Percentiles rank a stretch among this genome's conserved stretches.
phyloP scores from a whole-genome alignment of 2,888 invertebrate genomes.

The Andrena chrysosceles region DNA sequence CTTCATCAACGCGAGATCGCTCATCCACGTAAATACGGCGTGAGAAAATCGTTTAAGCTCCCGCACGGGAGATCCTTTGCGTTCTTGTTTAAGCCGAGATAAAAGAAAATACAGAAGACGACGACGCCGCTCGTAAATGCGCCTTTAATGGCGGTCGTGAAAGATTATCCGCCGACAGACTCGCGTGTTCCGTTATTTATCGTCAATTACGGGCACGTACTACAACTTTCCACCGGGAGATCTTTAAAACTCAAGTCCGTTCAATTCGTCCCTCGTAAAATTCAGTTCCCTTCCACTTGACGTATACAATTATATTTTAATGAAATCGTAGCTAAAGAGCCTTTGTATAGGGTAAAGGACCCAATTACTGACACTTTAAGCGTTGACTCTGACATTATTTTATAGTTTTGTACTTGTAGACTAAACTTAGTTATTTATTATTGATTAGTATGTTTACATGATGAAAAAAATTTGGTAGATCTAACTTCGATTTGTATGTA shows the following conservation, averaged over 20 bases:
- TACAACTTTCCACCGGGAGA: not conserved
- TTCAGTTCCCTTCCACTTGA: not conserved
- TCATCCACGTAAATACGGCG: slow-evolving; percentile 71
- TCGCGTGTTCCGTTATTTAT: slow-evolving; percentile 57
- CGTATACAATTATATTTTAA: not conserved
- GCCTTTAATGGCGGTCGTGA: slow-evolving; percentile 63
- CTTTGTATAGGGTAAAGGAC: no score
- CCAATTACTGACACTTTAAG: no score
- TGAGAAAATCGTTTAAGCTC: slow-evolving; percentile 72
- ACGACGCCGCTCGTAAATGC: slow-evolving; percentile 56
- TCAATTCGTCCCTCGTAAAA: slow-evolving; percentile 28
- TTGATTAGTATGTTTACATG: no score
- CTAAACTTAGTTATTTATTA: no score
- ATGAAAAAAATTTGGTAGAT: no score
- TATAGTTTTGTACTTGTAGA: no score
- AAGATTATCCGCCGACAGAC: slow-evolving; percentile 58
- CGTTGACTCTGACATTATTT: no score
- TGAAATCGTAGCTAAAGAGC: no score
- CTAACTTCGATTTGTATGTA: no score
- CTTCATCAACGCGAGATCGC: slow-evolving; percentile 67
- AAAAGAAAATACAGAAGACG: slow-evolving; percentile 67
- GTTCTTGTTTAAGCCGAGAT: slow-evolving; percentile 72
- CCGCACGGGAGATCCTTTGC: slow-evolving; percentile 69
- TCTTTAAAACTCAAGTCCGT: slow-evolving; percentile 20
- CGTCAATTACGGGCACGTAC: slow-evolving; percentile 44